Percentiles rank a stretch among this genome's conserved stretches.
Evolutionary conservation across 1,140 invertebrate species (phyloP).

Genomic region (Lucilia sericata): DNA sequence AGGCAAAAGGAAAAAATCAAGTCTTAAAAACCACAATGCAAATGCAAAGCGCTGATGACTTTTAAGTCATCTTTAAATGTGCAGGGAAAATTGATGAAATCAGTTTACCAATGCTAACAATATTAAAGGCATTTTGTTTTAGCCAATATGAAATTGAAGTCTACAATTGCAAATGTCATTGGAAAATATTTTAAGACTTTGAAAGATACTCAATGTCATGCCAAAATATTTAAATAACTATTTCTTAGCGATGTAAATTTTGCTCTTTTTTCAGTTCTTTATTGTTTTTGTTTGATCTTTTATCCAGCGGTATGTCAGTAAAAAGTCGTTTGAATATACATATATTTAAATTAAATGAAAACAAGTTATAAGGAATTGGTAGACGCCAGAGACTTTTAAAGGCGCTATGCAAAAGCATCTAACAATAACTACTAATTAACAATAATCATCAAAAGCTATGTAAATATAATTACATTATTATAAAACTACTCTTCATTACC

Average conservation of each 20-base stretch:
- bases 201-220: slow-evolving; percentile 22
- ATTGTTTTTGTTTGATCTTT: neutral
- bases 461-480: too few species aligned
- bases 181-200: slow-evolving; percentile 21
- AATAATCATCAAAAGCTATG: too few species aligned
- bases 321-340: neutral
- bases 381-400: too few species aligned
- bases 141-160: neutral
- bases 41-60: slow-evolving; percentile 26
- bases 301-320: neutral
- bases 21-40: neutral
- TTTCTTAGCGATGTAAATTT: neutral
- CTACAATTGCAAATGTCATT: slow-evolving; percentile 22
- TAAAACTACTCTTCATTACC: too few species aligned
- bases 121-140: neutral
- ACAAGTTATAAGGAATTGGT: neutral
- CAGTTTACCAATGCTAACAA: neutral
- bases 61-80: slow-evolving; percentile 10
- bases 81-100: slow-evolving; percentile 1
- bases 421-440: too few species aligned
- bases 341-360: neutral
- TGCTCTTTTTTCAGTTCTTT: neutral
- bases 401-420: neutral
- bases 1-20: neutral
- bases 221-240: slow-evolving; percentile 20